Conservation (phyloP, 2,113 vertebrate genomes). For the Okapia johnstoni region DNA sequence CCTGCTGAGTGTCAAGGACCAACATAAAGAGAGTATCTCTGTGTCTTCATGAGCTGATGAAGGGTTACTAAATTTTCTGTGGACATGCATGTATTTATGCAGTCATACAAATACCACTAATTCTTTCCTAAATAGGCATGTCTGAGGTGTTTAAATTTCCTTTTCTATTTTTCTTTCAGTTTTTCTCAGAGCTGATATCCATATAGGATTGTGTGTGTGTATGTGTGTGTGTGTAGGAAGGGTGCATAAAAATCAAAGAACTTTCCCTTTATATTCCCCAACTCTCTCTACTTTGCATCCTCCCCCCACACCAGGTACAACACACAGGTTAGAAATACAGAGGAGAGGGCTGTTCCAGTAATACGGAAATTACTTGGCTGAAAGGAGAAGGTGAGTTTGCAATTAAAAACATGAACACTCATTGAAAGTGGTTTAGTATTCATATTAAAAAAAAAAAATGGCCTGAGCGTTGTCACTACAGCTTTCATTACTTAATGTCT, state of each 20-base stretch:
- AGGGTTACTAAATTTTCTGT: slow-evolving; percentile 61
- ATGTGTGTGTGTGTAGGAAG: background rate
- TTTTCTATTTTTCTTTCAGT: slow-evolving; percentile 5
- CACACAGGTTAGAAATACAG: background rate
- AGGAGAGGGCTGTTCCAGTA: slow-evolving; percentile 20
- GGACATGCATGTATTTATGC: background rate
- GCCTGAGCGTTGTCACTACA: slow-evolving; percentile 50
- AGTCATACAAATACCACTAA: background rate
- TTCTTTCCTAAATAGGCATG: background rate
- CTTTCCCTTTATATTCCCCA: background rate
- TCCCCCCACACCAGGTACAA: background rate
- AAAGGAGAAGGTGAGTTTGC: slow-evolving; percentile 46
- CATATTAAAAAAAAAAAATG: slow-evolving; percentile 41
- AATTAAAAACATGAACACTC: slow-evolving; percentile 71
- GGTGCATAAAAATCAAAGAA: background rate
- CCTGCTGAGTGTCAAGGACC: slow-evolving; percentile 62
- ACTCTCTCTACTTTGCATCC: background rate
- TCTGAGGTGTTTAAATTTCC: slow-evolving; percentile 17
- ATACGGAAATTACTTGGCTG: slow-evolving; percentile 53
- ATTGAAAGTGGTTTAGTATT: slow-evolving; percentile 58
- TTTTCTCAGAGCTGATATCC: background rate
- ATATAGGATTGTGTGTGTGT: background rate
- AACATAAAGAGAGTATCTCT: slow-evolving; percentile 43
- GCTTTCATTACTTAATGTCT: slow-evolving; percentile 66
- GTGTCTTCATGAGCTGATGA: slow-evolving; percentile 13